phyloP scores from a whole-genome alignment of 2,797 vertebrate species.

The Leptoclinus maculatus region DNA sequence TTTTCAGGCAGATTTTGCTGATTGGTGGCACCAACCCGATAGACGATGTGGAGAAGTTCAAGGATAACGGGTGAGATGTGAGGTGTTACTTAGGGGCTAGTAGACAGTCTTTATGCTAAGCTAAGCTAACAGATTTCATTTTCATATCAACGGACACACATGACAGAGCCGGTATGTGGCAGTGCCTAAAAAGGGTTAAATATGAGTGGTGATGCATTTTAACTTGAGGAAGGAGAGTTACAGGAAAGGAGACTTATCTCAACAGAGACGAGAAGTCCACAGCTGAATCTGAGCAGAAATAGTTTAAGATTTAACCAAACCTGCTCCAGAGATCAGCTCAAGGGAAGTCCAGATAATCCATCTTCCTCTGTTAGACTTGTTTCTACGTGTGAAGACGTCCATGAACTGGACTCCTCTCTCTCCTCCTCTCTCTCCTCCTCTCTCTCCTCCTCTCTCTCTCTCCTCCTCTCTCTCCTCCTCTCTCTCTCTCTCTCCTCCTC shows the following conservation, averaged over 20 bases:
- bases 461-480: background rate
- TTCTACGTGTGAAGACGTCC: background rate
- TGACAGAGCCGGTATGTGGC: too few species aligned
- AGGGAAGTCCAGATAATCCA: background rate
- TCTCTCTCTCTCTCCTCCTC: background rate
- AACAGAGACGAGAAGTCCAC: too few species aligned
- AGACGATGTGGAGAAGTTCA: constrained; percentile 93
- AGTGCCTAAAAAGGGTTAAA: too few species aligned
- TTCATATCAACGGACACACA: too few species aligned
- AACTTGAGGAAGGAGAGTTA: too few species aligned
- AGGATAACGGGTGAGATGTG: constrained; percentile 85
- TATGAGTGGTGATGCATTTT: too few species aligned
- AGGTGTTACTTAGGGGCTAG: too few species aligned
- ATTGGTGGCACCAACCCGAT: constrained; percentile 96
- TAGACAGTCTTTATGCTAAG: background rate
- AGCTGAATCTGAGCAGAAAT: too few species aligned
- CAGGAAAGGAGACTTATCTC: too few species aligned
- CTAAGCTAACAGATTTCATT: background rate
- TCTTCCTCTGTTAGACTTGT: background rate
- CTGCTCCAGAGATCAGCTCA: background rate
- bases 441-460: background rate
- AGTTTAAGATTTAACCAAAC: background rate
- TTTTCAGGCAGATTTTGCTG: constrained; percentile 91
- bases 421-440: background rate
- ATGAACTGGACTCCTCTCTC: background rate